Evolutionary conservation across 2,797 vertebrate species (phyloP).

Genomic region (Sebastes diaconus): DNA sequence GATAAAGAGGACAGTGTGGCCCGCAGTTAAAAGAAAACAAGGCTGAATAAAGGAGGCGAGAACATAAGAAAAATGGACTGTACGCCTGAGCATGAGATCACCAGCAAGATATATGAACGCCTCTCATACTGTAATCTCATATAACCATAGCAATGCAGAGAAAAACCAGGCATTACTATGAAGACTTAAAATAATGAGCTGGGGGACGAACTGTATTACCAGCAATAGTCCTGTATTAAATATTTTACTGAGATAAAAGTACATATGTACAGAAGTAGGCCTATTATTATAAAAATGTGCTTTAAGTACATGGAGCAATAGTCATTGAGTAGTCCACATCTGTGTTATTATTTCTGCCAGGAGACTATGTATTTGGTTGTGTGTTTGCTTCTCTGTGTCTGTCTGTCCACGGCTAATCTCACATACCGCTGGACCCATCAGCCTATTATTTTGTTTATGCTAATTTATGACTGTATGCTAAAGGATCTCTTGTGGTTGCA

Average conservation of each 20-base stretch:
- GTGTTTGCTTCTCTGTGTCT: no score
- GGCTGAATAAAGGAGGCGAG: neutral
- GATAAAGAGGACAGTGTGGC: constrained; percentile 26
- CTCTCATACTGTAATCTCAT: neutral
- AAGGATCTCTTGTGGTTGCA: no score
- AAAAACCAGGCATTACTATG: neutral
- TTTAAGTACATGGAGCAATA: neutral
- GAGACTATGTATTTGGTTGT: neutral
- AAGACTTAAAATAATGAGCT: neutral
- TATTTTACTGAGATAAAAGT: neutral
- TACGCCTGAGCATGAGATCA: neutral
- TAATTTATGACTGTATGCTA: no score
- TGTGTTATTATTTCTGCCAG: neutral
- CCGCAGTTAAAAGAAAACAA: neutral
- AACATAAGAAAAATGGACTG: neutral
- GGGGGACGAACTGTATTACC: neutral
- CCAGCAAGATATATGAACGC: neutral
- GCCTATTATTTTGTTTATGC: no score
- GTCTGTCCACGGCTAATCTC: no score
- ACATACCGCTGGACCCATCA: no score
- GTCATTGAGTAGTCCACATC: neutral
- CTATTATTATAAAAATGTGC: neutral
- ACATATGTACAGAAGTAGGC: neutral
- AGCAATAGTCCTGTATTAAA: neutral
- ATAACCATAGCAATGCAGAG: no score